Evolutionary conservation across 2,888 invertebrate genomes (phyloP), one percentile per base, ranked within the genome.

Genomic region (Pristionchus japonicus): DNA sequence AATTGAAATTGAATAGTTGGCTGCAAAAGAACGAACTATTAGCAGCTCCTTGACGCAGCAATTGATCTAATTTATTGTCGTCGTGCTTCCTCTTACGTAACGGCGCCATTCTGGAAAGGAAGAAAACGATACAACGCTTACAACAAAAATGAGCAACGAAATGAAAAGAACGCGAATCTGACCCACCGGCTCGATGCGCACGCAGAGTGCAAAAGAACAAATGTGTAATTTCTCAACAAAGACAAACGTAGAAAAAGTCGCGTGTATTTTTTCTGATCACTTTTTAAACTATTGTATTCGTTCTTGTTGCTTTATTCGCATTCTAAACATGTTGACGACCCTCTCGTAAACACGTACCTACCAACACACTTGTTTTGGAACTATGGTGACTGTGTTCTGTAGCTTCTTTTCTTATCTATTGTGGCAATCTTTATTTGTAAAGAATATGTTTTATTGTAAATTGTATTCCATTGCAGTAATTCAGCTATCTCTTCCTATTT

Each of bases 41-140:
- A 34, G 87, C 87, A 37, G 87, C 87, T 57, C 87, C 87, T 87
- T 87, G 87, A 37, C 87, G 74, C 23, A 87, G 52, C 43, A 87
- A 77, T 40, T 34, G n/a, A 57, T 87, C 87, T 15, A 87, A 20
- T 52, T 87, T 87, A 43, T 52, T 87, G 52, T 87, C 74, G 27
- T 34, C 87, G 17, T 74, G 77, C 31, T 87, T 87, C 57, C 74
- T 77, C 43, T 74, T 87, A 23, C 40, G 40, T 31, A 52, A 49
- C 7, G 74, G 86, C n/a, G 67, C 84, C 84, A 84, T 84, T 67
- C 67, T 31, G 86, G 31, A 2, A 57, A 9, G 47, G 3, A 84
- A 57, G 61, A 82, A 3, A 47, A 52, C 13, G 17, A 52, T 34
- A 23, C 27, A 82, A 34, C 52, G 15, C 9, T 11, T 7, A 31